Evolutionary conservation across 2,113 vertebrate species (phyloP).

Genomic region (Ceyx margarethae): DNA sequence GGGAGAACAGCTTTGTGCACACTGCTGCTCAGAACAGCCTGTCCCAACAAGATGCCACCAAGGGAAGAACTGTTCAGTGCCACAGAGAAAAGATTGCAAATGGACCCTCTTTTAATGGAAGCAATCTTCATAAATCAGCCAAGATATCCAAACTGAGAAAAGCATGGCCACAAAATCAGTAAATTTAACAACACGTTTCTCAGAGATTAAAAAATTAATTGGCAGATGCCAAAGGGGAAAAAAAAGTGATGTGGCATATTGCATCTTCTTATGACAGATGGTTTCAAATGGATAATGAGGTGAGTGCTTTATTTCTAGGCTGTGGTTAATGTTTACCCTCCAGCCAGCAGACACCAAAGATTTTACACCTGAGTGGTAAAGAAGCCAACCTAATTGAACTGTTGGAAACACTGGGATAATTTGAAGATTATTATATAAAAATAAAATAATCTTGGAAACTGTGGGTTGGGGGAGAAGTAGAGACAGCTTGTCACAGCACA

Average conservation of each 20-base stretch:
- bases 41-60: neutral
- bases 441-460: neutral
- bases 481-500: neutral
- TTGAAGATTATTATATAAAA: neutral
- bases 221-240: neutral
- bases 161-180: neutral
- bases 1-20: neutral
- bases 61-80: neutral
- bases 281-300: constrained; percentile 48
- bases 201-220: constrained; percentile 2
- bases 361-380: neutral
- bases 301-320: constrained; percentile 39
- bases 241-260: neutral
- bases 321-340: constrained; percentile 41
- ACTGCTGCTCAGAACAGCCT: neutral
- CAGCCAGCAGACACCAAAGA: neutral
- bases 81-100: neutral
- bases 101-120: neutral
- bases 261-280: constrained; percentile 54
- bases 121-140: neutral
- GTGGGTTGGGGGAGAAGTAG: accelerated
- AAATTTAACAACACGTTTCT: neutral
- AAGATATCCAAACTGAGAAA: constrained; percentile 3
- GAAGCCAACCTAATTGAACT: neutral
- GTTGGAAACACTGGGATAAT: neutral